phyloP scores from a whole-genome alignment of 2,797 vertebrate genomes.

The Parauchenoglanis ngamensis region DNA sequence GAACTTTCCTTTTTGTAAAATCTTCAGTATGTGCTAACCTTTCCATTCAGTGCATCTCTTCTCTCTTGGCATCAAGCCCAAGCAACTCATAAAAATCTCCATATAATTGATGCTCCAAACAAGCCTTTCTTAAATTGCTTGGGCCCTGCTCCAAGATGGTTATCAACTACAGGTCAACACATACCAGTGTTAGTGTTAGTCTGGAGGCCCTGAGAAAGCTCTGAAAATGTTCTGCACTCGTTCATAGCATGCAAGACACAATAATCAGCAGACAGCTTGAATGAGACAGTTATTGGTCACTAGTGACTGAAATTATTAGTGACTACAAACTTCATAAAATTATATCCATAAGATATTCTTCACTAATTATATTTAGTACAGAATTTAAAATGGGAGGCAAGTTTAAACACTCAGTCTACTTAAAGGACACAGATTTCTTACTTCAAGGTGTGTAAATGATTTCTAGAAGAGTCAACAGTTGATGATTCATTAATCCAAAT shows the following conservation, averaged over 20 bases:
- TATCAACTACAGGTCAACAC: slow-evolving; percentile 63
- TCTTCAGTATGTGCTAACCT: slow-evolving; percentile 35
- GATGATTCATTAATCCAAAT: slow-evolving; percentile 57
- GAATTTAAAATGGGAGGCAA: slow-evolving; percentile 4
- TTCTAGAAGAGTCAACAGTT: slow-evolving; percentile 57
- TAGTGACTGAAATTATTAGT: background rate
- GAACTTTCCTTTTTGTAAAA: slow-evolving; percentile 44
- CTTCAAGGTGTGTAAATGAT: slow-evolving; percentile 59
- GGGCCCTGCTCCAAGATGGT: slow-evolving; percentile 64
- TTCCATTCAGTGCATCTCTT: slow-evolving; percentile 48
- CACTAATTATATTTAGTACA: background rate
- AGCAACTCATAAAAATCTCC: slow-evolving; percentile 62
- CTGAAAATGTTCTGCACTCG: slow-evolving; percentile 46
- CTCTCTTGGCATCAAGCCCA: slow-evolving; percentile 55
- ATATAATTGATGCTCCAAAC: slow-evolving; percentile 63
- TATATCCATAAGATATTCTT: background rate
- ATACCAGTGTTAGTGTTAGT: slow-evolving; percentile 56
- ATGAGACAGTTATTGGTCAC: background rate
- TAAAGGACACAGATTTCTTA: slow-evolving; percentile 33
- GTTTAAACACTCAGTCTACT: slow-evolving; percentile 10
- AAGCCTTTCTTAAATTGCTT: slow-evolving; percentile 63
- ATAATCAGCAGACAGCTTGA: slow-evolving; percentile 18
- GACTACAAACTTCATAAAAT: background rate
- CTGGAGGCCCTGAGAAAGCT: slow-evolving; percentile 38
- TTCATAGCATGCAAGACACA: slow-evolving; percentile 39